Conservation (phyloP, 2,797 vertebrate genomes). For the Austrolebias charrua region DNA sequence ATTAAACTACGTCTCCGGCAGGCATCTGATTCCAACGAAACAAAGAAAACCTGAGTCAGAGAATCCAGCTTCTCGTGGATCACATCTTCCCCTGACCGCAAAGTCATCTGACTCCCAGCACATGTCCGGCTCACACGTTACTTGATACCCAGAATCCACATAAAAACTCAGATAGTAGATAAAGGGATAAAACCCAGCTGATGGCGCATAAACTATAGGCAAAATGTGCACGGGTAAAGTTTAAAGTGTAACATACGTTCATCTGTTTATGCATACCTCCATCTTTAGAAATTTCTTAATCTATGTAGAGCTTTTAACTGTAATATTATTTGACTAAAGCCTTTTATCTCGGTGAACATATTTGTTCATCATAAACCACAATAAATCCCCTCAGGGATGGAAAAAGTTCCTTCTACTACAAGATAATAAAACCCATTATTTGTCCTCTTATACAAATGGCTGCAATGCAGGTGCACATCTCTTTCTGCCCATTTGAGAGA, state of each 20-base stretch:
- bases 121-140: slow-evolving; percentile 61
- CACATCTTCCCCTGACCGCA: slow-evolving; percentile 67
- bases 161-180: slow-evolving; percentile 53
- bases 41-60: slow-evolving; percentile 62
- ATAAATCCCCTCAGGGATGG: slow-evolving; percentile 53
- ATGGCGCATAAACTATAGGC: slow-evolving; percentile 24
- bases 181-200: slow-evolving; percentile 29
- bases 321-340: slow-evolving; percentile 34
- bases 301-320: slow-evolving; percentile 29
- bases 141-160: slow-evolving; percentile 64
- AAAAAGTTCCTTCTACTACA: slow-evolving; percentile 62
- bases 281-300: slow-evolving; percentile 3
- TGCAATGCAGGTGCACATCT: slow-evolving; percentile 60
- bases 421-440: slow-evolving; percentile 70
- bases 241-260: slow-evolving; percentile 10
- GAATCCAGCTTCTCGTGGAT: slow-evolving; percentile 58
- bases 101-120: slow-evolving; percentile 71
- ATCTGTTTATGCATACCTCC: slow-evolving; percentile 2
- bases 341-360: slow-evolving; percentile 57
- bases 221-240: slow-evolving; percentile 2
- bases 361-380: slow-evolving; percentile 49
- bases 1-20: slow-evolving; percentile 34
- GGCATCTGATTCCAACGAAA: slow-evolving; percentile 39
- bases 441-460: slow-evolving; percentile 64
- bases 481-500: slow-evolving; percentile 65